Conservation (phyloP, 2,797 vertebrate species). For the Chloroceryle amazona region DNA sequence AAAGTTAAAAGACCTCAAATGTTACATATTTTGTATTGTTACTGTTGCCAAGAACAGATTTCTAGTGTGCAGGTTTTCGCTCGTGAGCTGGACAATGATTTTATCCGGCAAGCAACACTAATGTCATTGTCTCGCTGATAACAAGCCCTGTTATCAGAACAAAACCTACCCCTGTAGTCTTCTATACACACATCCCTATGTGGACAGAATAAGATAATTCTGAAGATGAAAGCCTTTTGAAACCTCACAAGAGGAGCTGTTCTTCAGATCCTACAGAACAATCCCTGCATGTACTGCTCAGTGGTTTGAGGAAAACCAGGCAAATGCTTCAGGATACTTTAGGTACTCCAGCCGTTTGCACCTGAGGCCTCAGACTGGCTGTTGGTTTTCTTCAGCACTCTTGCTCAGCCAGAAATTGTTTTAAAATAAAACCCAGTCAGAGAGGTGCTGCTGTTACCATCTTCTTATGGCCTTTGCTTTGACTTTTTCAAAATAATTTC, state of each 20-base stretch:
- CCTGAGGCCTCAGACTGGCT: not conserved
- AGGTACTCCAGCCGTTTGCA: not conserved
- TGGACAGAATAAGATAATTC: not conserved
- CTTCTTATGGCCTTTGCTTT: conserved; percentile 1
- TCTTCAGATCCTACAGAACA: not conserved
- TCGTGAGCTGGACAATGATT: not conserved
- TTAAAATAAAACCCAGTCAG: conserved; percentile 13
- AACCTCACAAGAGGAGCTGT: not conserved
- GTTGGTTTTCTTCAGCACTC: not conserved
- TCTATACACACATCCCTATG: not conserved
- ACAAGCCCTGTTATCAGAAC: not conserved
- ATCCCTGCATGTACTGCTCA: not conserved
- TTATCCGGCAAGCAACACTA: not conserved
- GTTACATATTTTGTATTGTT: not conserved
- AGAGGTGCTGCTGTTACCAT: not conserved
- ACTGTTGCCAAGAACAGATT: not conserved
- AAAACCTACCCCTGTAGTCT: not conserved
- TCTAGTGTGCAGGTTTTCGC: not conserved
- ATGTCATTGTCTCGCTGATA: not conserved
- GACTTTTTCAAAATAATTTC: conserved; percentile 4
- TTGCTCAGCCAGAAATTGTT: not conserved
- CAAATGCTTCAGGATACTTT: not conserved
- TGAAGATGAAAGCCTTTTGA: not conserved
- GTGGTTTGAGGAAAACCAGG: not conserved
- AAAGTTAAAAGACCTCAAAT: not conserved